Evolutionary conservation across 2,797 vertebrate species (phyloP).

Genomic region (Dromococcyx pavoninus): DNA sequence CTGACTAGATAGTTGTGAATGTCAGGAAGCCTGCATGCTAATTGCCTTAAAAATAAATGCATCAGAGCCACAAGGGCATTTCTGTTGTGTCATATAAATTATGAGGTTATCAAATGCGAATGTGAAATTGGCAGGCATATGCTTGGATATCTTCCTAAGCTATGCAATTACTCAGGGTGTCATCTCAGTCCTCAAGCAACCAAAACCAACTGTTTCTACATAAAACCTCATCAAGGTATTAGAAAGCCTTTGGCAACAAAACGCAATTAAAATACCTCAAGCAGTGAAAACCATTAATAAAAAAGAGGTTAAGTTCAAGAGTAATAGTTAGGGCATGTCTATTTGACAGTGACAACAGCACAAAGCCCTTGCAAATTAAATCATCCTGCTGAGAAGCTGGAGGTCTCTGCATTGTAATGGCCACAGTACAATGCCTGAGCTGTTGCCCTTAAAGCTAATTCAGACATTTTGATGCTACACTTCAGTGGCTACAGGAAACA

Average conservation of each 20-base stretch:
- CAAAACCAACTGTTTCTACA: slow-evolving; percentile 32
- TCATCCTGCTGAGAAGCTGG: not conserved
- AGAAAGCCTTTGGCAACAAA: slow-evolving; percentile 54
- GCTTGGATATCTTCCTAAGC: slow-evolving; percentile 47
- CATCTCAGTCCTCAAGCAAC: slow-evolving; percentile 53
- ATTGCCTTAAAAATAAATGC: slow-evolving; percentile 42
- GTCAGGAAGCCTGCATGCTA: not conserved
- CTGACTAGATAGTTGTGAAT: not conserved
- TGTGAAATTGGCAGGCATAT: slow-evolving; percentile 49
- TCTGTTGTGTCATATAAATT: slow-evolving; percentile 19
- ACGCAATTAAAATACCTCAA: slow-evolving; percentile 59
- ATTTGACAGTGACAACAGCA: not conserved
- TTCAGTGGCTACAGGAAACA: not conserved
- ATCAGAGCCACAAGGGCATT: slow-evolving; percentile 34
- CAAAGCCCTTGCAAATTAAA: not conserved
- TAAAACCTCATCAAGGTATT: slow-evolving; percentile 47
- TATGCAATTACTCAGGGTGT: slow-evolving; percentile 67
- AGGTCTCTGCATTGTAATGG: not conserved
- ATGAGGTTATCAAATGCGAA: slow-evolving; percentile 33
- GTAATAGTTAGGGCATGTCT: not conserved
- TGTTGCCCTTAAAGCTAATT: accelerated
- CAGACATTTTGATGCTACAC: not conserved
- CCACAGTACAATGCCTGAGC: not conserved
- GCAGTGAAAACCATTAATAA: slow-evolving; percentile 49
- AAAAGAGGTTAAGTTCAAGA: not conserved